Evolutionary conservation across 2,888 invertebrate species (phyloP).

Genomic region (Malthinus flaveolus): DNA sequence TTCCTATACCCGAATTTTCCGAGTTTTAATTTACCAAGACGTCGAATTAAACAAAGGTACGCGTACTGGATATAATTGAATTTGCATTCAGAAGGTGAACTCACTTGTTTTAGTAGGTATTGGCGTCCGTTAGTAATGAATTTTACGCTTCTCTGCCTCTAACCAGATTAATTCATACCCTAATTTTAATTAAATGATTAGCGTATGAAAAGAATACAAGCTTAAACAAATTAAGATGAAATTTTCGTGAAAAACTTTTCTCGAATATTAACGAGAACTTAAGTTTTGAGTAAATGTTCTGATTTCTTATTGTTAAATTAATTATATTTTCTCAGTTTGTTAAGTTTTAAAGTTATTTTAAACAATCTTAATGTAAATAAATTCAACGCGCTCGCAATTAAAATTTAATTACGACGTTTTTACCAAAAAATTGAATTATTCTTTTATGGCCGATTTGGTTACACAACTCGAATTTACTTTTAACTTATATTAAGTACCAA

Average conservation of each 20-base stretch:
- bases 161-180: constrained; percentile 44
- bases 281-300: constrained; percentile 1
- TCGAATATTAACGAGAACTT: constrained; percentile 29
- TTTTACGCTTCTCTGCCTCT: constrained; percentile 40
- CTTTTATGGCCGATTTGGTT: background rate
- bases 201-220: constrained; percentile 46
- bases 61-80: constrained; percentile 24
- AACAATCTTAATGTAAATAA: constrained; percentile 1
- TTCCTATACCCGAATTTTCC: no score
- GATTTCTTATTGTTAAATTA: constrained; percentile 20
- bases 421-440: constrained; percentile 2
- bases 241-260: constrained; percentile 37
- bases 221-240: constrained; percentile 43
- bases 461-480: no score
- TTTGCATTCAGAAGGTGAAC: constrained; percentile 27
- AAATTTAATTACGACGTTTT: background rate
- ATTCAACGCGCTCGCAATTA: background rate
- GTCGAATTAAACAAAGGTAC: constrained; percentile 23
- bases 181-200: constrained; percentile 49
- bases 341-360: no score
- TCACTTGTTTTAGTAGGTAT: constrained; percentile 23
- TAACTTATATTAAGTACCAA: no score
- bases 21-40: constrained; percentile 9
- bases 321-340: constrained; percentile 13
- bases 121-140: constrained; percentile 35